Evolutionary conservation across 1,140 invertebrate genomes (phyloP), one percentile per base, ranked within the genome.

Genomic region (Zaprionus gabonicus): DNA sequence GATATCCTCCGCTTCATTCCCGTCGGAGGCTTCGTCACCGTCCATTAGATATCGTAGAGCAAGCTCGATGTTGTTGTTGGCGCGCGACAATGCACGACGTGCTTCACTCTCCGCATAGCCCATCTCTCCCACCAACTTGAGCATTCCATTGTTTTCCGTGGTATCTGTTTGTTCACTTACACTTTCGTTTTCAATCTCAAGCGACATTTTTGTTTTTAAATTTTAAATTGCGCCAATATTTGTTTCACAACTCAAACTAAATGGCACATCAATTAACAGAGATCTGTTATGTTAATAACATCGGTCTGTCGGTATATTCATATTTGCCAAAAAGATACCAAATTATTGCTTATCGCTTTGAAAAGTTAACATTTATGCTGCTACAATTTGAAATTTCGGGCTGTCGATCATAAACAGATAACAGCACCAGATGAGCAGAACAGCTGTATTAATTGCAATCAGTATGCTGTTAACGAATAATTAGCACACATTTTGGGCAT

Each of bases 11-110:
- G 69, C 41, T 2, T 73, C 41, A 0, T 71, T 56, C 4, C n/a
- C 70, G 34, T 69, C 72, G 15, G 13, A 38, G 1, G 56, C 63
- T 1, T 23, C 70, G 34, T 23, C 60, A 12, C 77, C 85, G 25
- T 79, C 85, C 4, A 87, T 68, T 51, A 91, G 41, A 31, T 78
- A 76, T 56, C 90, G 76, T 12, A 92, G 51, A 28, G 91, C 91
- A n/a, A 66, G 59, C 51, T 91, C 76, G 1, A 88, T 60, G 70
- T 91, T 87, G 65, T 87, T 83, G 65, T 68, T 68, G 74, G 82
- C 66, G 1, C 62, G 67, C 0, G 57, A 57, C 4, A 92, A 46
- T 0, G 82, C 74, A 7, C 64, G 7, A 6, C 79, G 65, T 1
- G 76, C 91, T 17, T 90, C 75, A 7, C 55, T 20, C 31, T 83